A percentile compares a stretch with the other conserved stretches of the same genome.
These are phyloP conservation scores for Odontomachus brunneus DNA, from an alignment of 1,140 invertebrate species.

Conservation along the genomic window DNA sequence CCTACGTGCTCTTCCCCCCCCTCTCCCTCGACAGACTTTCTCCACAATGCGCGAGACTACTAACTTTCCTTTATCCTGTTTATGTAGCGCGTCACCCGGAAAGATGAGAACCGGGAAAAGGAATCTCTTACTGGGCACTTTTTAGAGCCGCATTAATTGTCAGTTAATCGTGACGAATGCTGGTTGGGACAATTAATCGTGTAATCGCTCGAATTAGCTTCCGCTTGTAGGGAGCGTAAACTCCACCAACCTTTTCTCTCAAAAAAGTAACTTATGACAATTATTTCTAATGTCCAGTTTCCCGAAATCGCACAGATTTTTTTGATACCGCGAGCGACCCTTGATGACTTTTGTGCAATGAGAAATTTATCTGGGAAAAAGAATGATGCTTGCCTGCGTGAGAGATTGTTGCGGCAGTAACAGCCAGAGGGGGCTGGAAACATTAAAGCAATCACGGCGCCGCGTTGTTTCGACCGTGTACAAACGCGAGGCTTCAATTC, in stretches of 20 bases:
- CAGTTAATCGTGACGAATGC: background rate
- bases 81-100: conserved; percentile 24
- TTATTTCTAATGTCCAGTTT: background rate
- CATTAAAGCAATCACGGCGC: background rate
- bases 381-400: no score
- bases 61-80: conserved; percentile 37
- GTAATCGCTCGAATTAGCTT: background rate
- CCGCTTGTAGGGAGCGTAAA: background rate
- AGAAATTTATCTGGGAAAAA: no score
- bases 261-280: background rate
- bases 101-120: background rate
- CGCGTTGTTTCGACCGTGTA: background rate
- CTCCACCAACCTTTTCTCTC: no score
- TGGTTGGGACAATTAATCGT: background rate
- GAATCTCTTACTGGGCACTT: conserved; percentile 19
- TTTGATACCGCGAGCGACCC: no score
- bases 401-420: no score
- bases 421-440: no score
- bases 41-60: conserved; percentile 24
- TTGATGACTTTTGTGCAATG: no score
- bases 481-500: background rate
- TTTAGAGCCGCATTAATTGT: background rate
- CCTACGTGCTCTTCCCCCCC: conserved; percentile 66
- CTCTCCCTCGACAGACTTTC: conserved; percentile 29
- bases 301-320: no score